Evolutionary conservation across 2,888 invertebrate genomes (phyloP), one percentile per base, ranked within the genome.

Genomic region (Nymphalis c-album): DNA sequence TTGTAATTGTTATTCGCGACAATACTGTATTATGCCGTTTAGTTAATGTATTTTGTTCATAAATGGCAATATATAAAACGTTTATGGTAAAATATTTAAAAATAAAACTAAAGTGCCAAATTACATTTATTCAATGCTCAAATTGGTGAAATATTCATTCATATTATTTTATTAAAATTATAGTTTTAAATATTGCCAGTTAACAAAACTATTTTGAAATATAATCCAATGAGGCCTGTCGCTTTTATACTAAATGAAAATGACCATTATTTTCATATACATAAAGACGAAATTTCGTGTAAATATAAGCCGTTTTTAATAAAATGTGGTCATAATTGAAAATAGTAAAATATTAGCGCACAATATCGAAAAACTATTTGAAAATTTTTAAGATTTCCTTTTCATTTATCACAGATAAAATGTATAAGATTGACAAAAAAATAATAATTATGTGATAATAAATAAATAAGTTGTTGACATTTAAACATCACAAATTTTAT

Each of bases 261-360:
- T 69, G 69, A 68, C 64, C 58, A 63, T 55, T 35, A 40, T 65
- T 50, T 31, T n/a, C 58, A 10, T 55, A 51, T 31, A 22, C 40
- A 53, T 59, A 48, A 55, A 60, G 46, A 53, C n/a, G 20, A 7
- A 31, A 55, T 40, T 65, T 69, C 55, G 46, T 70, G 74, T 74
- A 73, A 72, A 73, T 73, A 74, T 64, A 59, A 63, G 67, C 64
- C 67, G 69, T 71, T 69, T 68, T 73, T 70, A 70, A 57, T 67
- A 69, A 72, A 70, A 61, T 64, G 61, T 50, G 66, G 64, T 73
- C 69, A 69, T 73, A 71, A 71, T 74, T 77, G 77, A 74, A 76
- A 76, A 77, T 77, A 76, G 77, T 77, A 77, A 75, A 76, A 74
- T 73, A 71, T 73, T 72, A 71, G 69, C 76, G 76, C 76, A 76